Conservation (phyloP, 2,797 vertebrate genomes). For the Eulemur rubriventer region DNA sequence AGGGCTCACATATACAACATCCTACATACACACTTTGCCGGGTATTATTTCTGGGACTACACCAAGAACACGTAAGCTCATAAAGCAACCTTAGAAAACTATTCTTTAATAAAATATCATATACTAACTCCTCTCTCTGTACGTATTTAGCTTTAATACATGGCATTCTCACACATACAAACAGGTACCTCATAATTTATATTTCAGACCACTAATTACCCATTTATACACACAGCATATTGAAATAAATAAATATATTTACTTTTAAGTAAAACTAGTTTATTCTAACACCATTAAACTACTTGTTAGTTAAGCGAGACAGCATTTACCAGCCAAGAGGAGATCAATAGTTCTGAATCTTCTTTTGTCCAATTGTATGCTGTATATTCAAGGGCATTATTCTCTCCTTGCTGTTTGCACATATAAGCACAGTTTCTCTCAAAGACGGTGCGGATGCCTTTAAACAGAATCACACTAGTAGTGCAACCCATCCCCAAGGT, state of each 20-base stretch:
- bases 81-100: conserved; percentile 52
- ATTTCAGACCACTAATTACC: not conserved
- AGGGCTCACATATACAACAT: not conserved
- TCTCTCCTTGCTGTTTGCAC: conserved; percentile 92
- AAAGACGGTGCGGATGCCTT: conserved; percentile 93
- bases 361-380: conserved; percentile 88
- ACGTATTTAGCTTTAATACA: not conserved
- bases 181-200: conserved; percentile 42
- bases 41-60: not conserved
- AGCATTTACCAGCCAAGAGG: conserved; percentile 91
- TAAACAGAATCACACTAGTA: conserved; percentile 93
- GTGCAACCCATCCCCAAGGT: conserved; percentile 94
- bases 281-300: conserved; percentile 62
- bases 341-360: conserved; percentile 90
- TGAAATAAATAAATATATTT: conserved; percentile 56
- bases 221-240: not conserved
- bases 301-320: conserved; percentile 79
- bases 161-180: conserved; percentile 40
- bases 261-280: not conserved
- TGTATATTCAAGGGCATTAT: conserved; percentile 88
- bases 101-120: not conserved
- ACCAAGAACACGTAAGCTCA: not conserved
- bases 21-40: not conserved
- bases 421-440: conserved; percentile 95
- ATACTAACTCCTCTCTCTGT: not conserved